A percentile compares a stretch with the other conserved stretches of the same genome.
Evolutionary conservation across 2,113 vertebrate genomes (phyloP).

Genomic region (Ameiurus melas): DNA sequence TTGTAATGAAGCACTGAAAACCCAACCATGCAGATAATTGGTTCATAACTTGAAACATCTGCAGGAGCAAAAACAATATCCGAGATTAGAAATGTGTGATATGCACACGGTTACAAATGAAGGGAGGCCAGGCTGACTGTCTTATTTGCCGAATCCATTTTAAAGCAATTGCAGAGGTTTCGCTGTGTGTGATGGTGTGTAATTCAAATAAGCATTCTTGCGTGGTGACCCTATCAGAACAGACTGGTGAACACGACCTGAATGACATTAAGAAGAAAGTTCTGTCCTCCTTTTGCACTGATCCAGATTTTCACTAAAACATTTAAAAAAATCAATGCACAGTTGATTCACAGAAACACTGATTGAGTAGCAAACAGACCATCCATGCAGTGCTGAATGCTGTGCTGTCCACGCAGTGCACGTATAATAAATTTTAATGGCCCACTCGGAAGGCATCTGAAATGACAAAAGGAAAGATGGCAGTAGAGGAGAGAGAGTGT

Average conservation of each 20-base stretch:
- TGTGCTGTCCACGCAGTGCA: constrained; percentile 46
- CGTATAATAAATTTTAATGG: constrained; percentile 63
- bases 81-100: constrained; percentile 33
- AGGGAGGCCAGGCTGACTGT: background rate
- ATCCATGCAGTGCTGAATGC: constrained; percentile 57
- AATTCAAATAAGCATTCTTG: constrained; percentile 27
- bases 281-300: constrained; percentile 42
- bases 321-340: constrained; percentile 44
- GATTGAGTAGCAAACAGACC: constrained; percentile 61
- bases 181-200: background rate
- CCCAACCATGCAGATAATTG: constrained; percentile 48
- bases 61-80: constrained; percentile 45
- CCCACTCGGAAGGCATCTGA: constrained; percentile 45
- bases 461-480: constrained; percentile 55
- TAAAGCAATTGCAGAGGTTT: constrained; percentile 7
- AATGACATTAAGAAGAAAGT: constrained; percentile 51
- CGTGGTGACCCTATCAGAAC: constrained; percentile 8
- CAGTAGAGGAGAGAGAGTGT: background rate
- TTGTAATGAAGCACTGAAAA: constrained; percentile 42
- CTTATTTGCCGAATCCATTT: constrained; percentile 37
- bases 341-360: constrained; percentile 58
- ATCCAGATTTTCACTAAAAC: constrained; percentile 47
- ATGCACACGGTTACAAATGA: constrained; percentile 7
- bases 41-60: constrained; percentile 50
- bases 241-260: constrained; percentile 21